Evolutionary conservation across 92 coral and sea anemone genomes (phyloP), one percentile per base, ranked within the genome.

Genomic region (Phenganax stokvisi): DNA sequence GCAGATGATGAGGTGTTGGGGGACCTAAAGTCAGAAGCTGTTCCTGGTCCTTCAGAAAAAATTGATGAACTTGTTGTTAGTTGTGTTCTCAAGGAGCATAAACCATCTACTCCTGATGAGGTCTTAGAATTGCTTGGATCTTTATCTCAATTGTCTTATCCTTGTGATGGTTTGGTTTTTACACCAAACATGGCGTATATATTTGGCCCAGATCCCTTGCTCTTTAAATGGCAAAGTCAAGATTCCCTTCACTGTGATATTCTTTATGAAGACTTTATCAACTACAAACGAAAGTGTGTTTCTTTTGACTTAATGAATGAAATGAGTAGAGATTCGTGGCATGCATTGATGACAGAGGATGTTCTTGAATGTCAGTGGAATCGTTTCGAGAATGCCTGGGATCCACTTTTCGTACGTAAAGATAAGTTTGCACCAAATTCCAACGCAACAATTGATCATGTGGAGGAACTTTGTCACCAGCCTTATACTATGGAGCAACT

Each of bases 121-220:
- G 54, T 76, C 20, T 60, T 58, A 28, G 7, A 7, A 12, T 60
- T n/a, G 30, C 70, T 76, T 28, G 54, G 67, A 8, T 6, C 52
- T 76, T 3, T 52, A 27, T 29, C 29, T n/a, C 52, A 58, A 29
- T 11, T 76, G 30, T 27, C 59, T 51, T 76, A 58, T 76, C 17
- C 80, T 56, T 59, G 37, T 44, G 81, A 76, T 44, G 81, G 81
- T 12, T 76, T 76, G 56, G 56, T 76, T 76, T 76, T 76, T 53
- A 76, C 81, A 30, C 81, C 81, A 60, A 54, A 58, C 16, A 76
- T 28, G 30, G 69, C 81, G 1, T 76, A 76, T 29, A 27, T 52
- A 15, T 57, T 76, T 57, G 81, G 81, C 12, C 70, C 56, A 30
- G 81, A 76, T 76, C 81, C 81, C 13, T 76, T 76, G 70, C 37